These are phyloP conservation scores for Congeria kusceri DNA, from an alignment of 2,888 invertebrate species.

Conservation along the genomic window DNA sequence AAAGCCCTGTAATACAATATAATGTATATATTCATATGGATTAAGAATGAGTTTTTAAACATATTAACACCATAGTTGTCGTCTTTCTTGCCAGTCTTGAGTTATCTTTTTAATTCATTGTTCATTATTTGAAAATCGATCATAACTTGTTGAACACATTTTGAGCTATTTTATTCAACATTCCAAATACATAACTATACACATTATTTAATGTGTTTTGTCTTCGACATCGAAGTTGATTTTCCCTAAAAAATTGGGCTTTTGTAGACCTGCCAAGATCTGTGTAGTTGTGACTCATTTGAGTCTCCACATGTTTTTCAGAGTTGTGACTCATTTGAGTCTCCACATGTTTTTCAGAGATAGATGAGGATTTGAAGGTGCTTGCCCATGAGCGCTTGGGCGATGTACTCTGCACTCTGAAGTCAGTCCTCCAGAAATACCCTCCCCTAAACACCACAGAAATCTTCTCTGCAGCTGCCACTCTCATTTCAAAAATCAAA, in stretches of 20 bases:
- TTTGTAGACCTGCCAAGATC: background rate
- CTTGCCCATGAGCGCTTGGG: constrained; percentile 86
- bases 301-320: background rate
- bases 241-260: background rate
- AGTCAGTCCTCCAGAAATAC: constrained; percentile 86
- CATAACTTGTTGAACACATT: too few relatives aligned
- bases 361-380: constrained; percentile 79
- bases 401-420: constrained; percentile 86
- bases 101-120: too few relatives aligned
- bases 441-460: constrained; percentile 86
- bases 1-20: too few relatives aligned
- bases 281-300: too few relatives aligned
- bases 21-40: too few relatives aligned
- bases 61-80: too few relatives aligned
- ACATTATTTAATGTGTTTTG: too few relatives aligned
- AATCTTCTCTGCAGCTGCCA: constrained; percentile 86
- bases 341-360: constrained; percentile 60
- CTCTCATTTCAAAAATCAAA: constrained; percentile 86
- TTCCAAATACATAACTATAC: too few relatives aligned
- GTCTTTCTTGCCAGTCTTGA: too few relatives aligned
- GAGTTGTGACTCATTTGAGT: background rate
- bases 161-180: too few relatives aligned
- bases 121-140: too few relatives aligned
- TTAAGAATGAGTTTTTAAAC: too few relatives aligned
- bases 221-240: background rate